Evolutionary conservation across 2,797 vertebrate species (phyloP), one percentile per base, ranked within the genome.

Genomic region (Synaphobranchus kaupii): DNA sequence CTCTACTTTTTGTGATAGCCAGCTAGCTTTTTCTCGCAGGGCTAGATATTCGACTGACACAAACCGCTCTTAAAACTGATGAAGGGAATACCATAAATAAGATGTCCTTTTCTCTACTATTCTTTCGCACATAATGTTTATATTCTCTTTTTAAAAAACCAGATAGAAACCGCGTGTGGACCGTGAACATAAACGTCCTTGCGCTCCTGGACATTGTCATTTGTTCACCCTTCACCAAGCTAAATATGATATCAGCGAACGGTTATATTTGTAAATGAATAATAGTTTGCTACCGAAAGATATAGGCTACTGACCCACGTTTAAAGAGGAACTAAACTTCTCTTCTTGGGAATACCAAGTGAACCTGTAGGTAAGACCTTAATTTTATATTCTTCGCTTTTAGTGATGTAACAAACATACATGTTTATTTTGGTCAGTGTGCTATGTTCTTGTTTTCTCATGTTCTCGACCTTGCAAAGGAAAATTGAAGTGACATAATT

Each of bases 311-410:
- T 84, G 82, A 47, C 81, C 86, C n/a, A n/a, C 34, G 68, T 76
- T 20, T 81, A 17, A 81, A 60, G 28, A 76, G 13, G 25, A 85
- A 54, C 28, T 85, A 54, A 68, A 50, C 83, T 39, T 84, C 87
- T 89, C 85, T 86, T 90, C 87, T 52, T 89, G 91, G 88, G 91
- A 93, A 90, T 90, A 88, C 89, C 86, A 87, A 87, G 85, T 87
- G 84, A 90, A 90, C 90, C 86, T 90, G 78, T 93, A 92, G 93
- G 94, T 94, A 91, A 92, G 90, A 84, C 88, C 87, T 93, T 91
- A 54, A 48, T 92, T 90, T 83, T 87, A 83, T 91, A 86, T 87
- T 68, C 4, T 87, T 80, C 12, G 81, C 89, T 90, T 90, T 88
- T 84, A 63, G 86, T 92, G 90, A 73, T 85, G 93, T 89, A 91